Percentiles rank a stretch among this genome's conserved stretches.
Conservation (phyloP, 2,797 vertebrate species). For the Notolepis coatsorum region DNA sequence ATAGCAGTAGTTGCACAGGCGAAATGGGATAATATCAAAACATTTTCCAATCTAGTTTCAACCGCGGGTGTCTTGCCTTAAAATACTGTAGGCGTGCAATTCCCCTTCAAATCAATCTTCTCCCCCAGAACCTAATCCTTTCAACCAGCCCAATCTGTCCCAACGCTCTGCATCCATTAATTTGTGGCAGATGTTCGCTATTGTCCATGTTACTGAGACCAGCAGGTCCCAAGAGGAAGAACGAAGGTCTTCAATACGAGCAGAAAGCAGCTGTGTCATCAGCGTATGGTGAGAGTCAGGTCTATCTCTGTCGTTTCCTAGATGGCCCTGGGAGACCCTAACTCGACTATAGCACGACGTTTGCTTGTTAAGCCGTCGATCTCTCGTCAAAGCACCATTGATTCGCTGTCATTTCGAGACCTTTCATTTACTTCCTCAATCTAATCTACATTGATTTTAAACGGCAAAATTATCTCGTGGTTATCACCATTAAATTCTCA, state of each 20-base stretch:
- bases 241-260: not conserved
- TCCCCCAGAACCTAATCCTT: constrained; percentile 46
- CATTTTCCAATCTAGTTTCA: no score
- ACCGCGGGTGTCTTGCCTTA: not conserved
- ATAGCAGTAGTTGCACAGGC: no score
- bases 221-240: not conserved
- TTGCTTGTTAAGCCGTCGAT: not conserved
- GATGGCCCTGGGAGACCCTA: not conserved
- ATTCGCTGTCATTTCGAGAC: constrained; percentile 3
- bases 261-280: not conserved
- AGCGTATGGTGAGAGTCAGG: not conserved
- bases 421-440: constrained; percentile 4
- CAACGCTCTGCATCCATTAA: not conserved
- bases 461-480: not conserved
- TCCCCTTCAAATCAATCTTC: constrained; percentile 15
- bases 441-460: constrained; percentile 2
- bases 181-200: not conserved
- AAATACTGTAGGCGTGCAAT: not conserved
- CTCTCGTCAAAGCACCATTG: not conserved
- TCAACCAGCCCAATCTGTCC: constrained; percentile 15
- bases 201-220: not conserved
- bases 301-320: not conserved
- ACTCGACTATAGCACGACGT: not conserved
- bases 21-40: no score
- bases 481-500: not conserved